Conservation (phyloP, 2,113 vertebrate species). For the Labeo catla region DNA sequence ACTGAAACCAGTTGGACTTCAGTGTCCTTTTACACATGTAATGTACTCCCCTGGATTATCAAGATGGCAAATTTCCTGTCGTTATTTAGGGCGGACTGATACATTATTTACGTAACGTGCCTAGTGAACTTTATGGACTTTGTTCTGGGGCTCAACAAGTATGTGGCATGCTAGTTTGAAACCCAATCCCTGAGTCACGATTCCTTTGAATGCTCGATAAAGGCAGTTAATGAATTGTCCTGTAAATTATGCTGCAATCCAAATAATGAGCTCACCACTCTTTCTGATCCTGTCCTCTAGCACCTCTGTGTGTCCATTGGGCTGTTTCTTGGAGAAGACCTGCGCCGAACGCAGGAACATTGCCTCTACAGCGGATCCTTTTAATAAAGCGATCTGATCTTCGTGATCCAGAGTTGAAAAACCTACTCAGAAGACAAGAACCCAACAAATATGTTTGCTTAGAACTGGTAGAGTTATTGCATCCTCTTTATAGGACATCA, state of each 20-base stretch:
- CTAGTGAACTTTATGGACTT: slow-evolving; percentile 18
- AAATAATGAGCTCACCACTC: slow-evolving; percentile 81
- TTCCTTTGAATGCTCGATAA: background rate
- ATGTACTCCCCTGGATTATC: slow-evolving; percentile 69
- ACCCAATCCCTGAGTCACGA: background rate
- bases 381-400: slow-evolving; percentile 96
- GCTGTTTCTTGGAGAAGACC: slow-evolving; percentile 90
- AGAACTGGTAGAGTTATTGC: background rate
- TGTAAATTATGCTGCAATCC: background rate
- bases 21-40: slow-evolving; percentile 57
- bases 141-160: background rate
- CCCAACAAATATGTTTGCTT: background rate
- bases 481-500: background rate
- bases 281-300: slow-evolving; percentile 93
- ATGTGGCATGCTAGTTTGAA: background rate
- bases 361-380: slow-evolving; percentile 97
- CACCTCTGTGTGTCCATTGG: slow-evolving; percentile 83
- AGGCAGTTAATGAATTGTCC: background rate
- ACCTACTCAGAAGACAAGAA: slow-evolving; percentile 71
- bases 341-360: slow-evolving; percentile 98
- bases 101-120: slow-evolving; percentile 64
- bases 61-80: slow-evolving; percentile 63
- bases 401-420: slow-evolving; percentile 95
- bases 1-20: slow-evolving; percentile 49
- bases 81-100: slow-evolving; percentile 63